These are phyloP conservation scores for Sebastes ruberrimus DNA, from an alignment of 2,797 vertebrate species.

Conservation along the genomic window DNA sequence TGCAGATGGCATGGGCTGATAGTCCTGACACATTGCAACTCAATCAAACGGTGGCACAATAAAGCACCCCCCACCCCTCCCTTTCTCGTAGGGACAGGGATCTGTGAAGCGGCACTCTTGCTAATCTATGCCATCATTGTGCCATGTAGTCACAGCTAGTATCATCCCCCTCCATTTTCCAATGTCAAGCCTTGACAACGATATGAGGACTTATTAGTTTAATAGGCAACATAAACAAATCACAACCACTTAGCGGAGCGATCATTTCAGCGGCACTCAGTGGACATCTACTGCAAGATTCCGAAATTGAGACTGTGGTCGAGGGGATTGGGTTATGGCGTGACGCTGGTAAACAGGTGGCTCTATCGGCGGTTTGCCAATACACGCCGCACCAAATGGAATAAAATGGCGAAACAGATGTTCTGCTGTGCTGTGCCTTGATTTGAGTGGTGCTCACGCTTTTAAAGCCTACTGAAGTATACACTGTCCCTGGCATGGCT, in stretches of 20 bases:
- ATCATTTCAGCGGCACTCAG: conserved; percentile 69
- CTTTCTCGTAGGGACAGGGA: conserved; percentile 62
- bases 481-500: conserved; percentile 44
- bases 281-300: conserved; percentile 53
- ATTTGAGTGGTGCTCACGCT: conserved; percentile 64
- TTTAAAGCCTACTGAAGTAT: conserved; percentile 64
- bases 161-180: conserved; percentile 60
- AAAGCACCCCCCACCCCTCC: conserved; percentile 22
- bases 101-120: conserved; percentile 63
- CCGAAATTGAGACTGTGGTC: conserved; percentile 55
- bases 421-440: conserved; percentile 59
- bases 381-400: conserved; percentile 65
- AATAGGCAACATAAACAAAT: conserved; percentile 79
- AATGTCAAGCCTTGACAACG: conserved; percentile 69
- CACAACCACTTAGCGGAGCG: conserved; percentile 73
- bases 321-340: conserved; percentile 52
- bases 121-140: conserved; percentile 68
- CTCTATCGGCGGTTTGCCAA: conserved; percentile 62
- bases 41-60: conserved; percentile 71
- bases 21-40: conserved; percentile 75
- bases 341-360: conserved; percentile 73
- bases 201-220: conserved; percentile 76
- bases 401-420: conserved; percentile 76
- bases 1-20: conserved; percentile 74
- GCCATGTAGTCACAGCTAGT: conserved; percentile 64